Evolutionary conservation across 1,140 invertebrate genomes (phyloP), one percentile per base, ranked within the genome.

Genomic region (Brachionus rubens): DNA sequence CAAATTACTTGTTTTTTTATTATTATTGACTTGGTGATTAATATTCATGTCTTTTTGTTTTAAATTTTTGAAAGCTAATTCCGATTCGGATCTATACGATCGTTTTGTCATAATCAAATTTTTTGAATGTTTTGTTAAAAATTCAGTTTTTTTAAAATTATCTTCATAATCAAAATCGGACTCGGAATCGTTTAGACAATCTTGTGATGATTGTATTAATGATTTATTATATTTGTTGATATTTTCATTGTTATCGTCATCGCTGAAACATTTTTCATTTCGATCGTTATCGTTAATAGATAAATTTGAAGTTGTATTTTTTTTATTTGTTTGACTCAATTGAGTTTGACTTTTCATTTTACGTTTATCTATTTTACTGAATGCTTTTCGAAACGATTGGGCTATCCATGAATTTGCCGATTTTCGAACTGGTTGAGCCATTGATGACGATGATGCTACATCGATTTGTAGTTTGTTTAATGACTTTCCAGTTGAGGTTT

Each of bases 41-140:
- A 43, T 43, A 65, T 65, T 65, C 59, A 65, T 21, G 21, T 65
- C 40, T 65, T 43, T 43, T 65, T 41, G 59, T 65, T 46, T 65
- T 26, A 65, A 65, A 65, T 65, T 65, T 65, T 65, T 65, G 40
- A 65, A 65, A 65, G 59, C 59, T 21, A 72, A 16, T 6, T 72
- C 68, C 19, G 68, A 72, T 54, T 72, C 68, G 19, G 68, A 72
- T 28, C 68, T 48, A 33, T 50, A 72, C 9, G 68, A 72, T 33
- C 68, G 46, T 30, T 72, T 72, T 30, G 68, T 50, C 46, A 72
- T 72, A n/a, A 72, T 48, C 30, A 54, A 72, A 50, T 47, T 50
- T 47, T 70, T 70, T 19, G 65, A 47, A 70, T 70, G 41, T 43
- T 70, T 50, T 70, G 65, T 30, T 33, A 59, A 16, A 59, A 40